Evolutionary conservation across 2,113 vertebrate genomes (phyloP).

Genomic region (Rhea americana): DNA sequence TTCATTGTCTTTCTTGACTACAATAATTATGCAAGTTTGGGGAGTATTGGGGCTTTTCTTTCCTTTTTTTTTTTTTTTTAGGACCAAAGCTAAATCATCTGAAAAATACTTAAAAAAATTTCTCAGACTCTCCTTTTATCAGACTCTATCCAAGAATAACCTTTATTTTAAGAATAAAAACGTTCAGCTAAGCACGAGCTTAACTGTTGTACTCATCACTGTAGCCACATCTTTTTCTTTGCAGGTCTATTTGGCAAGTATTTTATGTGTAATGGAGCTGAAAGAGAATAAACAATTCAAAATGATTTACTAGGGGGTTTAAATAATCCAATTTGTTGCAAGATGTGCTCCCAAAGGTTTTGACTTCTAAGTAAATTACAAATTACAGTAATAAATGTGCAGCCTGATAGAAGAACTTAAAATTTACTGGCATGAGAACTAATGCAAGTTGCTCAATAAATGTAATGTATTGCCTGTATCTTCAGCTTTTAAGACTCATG

Average conservation of each 20-base stretch:
- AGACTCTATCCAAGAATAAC: background rate
- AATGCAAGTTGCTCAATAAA: background rate
- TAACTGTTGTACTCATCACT: background rate
- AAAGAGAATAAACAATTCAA: background rate
- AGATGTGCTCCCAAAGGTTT: background rate
- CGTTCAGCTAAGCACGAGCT: background rate
- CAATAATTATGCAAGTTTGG: background rate
- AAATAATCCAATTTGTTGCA: background rate
- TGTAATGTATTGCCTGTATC: background rate
- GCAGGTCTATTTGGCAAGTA: background rate
- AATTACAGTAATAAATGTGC: constrained; percentile 24
- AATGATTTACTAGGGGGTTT: constrained; percentile 19
- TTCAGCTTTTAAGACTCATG: background rate
- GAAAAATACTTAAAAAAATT: background rate
- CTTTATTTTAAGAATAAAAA: background rate
- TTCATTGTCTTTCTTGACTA: background rate
- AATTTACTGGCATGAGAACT: background rate
- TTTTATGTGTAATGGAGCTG: background rate
- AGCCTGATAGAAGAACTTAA: background rate
- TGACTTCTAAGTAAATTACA: background rate
- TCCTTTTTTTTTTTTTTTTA: background rate
- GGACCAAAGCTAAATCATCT: background rate
- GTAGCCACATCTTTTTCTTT: background rate
- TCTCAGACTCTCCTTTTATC: background rate
- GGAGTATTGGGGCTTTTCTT: too few species aligned